phyloP scores from a whole-genome alignment of 2,888 invertebrate genomes.

The Meliscaeva auricollis region DNA sequence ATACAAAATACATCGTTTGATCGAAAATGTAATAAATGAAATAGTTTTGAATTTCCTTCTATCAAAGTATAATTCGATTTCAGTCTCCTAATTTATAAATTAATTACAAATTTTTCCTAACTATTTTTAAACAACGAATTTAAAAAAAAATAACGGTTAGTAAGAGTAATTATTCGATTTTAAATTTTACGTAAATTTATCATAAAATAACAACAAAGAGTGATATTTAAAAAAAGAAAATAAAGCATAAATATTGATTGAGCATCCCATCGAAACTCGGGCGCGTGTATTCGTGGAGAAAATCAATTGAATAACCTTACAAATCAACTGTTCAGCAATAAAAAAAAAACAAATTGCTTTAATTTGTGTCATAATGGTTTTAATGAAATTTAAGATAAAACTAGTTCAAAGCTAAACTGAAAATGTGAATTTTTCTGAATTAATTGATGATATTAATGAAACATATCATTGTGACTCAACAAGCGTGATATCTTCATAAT shows the following conservation, averaged over 20 bases:
- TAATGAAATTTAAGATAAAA: not conserved
- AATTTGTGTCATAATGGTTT: not conserved
- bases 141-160: conserved; percentile 19
- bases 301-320: conserved; percentile 23
- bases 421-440: not conserved
- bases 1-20: conserved; percentile 54
- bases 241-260: conserved; percentile 25
- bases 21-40: conserved; percentile 66
- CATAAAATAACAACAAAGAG: conserved; percentile 1
- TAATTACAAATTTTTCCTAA: too few species aligned
- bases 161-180: not conserved
- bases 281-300: conserved; percentile 19
- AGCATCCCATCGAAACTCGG: not conserved
- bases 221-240: conserved; percentile 7
- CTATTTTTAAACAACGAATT: not conserved
- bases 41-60: not conserved
- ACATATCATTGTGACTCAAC: not conserved
- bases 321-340: not conserved
- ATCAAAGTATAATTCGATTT: not conserved
- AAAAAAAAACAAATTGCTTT: not conserved
- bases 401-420: conserved; percentile 13
- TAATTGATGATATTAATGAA: not conserved
- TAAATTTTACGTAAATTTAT: not conserved
- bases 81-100: not conserved
- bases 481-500: not conserved